Evolutionary conservation across 1,140 invertebrate species (phyloP), one percentile per base, ranked within the genome.

Genomic region (Pseudomyrmex gracilis): DNA sequence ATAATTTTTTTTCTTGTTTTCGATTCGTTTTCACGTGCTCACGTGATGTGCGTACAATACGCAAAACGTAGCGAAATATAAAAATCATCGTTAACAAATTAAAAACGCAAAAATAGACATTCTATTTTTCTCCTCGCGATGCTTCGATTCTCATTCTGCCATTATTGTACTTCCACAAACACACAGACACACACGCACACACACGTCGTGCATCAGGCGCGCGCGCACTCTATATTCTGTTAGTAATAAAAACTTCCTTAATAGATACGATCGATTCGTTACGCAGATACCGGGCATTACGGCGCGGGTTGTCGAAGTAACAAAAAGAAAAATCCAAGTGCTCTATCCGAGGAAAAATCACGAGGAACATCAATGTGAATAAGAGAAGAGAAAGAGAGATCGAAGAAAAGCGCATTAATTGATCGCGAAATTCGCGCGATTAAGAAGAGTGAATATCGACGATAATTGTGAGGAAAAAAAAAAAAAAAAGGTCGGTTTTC

Each of bases 211-310:
- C 58, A 60, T 73, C 64, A 47, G 76, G 76, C 24, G 64, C 20
- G 34, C 12, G 34, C 34, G 34, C 34, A 34, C 57, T 58, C 71
- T 47, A 13, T 22, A 9, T n/a, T 73, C 15, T 22, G 34, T 47
- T 70, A 78, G 43, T 24, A 70, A 70, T 73, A 82, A 63, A 61
- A 63, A 61, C 12, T 22, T 74, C 45, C 24, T 58, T 67, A 71
- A 84, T 53, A 53, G 17, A 84, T 13, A 61, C 47, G 43, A 84
- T 87, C 66, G 71, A 68, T 84, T 87, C 49, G 12, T 87, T 73
- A 58, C 45, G 49, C 86, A 87, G 86, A 87, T 87, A 68, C 82
- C 82, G 66, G 85, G 67, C 77, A 74, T 70, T 68, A 87, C 82
- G 57, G 34, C 34, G 82, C 43, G 49, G 77, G 74, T 82, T 63